Evolutionary conservation across 2,113 vertebrate species (phyloP), one percentile per base, ranked within the genome.

Genomic region (Neogale vison): DNA sequence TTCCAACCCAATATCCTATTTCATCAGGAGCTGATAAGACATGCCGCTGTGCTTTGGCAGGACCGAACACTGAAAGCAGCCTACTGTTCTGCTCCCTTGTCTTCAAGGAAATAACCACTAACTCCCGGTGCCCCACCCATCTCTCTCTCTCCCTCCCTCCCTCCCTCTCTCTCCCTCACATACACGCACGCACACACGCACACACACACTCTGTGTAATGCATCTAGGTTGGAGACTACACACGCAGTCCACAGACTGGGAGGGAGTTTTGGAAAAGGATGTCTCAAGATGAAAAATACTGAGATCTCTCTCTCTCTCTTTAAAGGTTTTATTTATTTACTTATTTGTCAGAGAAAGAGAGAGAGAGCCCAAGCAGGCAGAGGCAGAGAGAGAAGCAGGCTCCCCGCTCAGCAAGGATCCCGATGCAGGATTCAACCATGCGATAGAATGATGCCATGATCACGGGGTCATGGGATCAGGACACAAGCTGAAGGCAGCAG

Each of bases 91-190:
- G 42, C 76, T 42, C 85, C 69, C 55, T 93, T 87, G 93, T 90
- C 90, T 42, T 87, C 55, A 57, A 88, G 94, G 71, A 95, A 86
- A 85, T 71, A 77, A 55, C 13, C 55, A 86, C 13, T 31, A 52
- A 47, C 10, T 24, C 4, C 7, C 36, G 1, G 0, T 9, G 0
- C 17, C 9, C 26, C 45, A 0, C 71, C 14, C 65, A 69, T 67
- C 63, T 67, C 13, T 34, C 31, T 67, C 65, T 34, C 63, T 31
- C 63, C 4, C 29, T 14, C 26, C 12, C 63, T 65, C 29, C 3
- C 29, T 7, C 13, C 7, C 63, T 67, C 63, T 34, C 61, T 63
- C 61, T 31, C 10, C 6, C 63, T 15, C 63, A 21, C 67, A 36
- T 17, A 52, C 50, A 52, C 50, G 17, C 15, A 52, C 50, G 50